phyloP scores from a whole-genome alignment of 2,888 invertebrate species.

The Selenia dentaria region DNA sequence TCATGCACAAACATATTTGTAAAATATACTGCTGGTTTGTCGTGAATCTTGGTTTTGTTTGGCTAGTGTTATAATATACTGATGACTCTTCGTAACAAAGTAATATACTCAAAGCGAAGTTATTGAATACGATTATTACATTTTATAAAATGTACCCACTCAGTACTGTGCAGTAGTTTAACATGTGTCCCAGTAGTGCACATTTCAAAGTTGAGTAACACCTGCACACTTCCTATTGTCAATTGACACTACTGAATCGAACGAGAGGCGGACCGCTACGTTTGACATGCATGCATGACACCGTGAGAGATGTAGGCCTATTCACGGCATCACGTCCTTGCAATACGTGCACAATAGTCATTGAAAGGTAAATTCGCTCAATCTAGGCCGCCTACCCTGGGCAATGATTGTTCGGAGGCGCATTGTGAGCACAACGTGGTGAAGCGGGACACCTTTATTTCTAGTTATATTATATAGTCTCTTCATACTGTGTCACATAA shows the following conservation, averaged over 20 bases:
- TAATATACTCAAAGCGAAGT: no score
- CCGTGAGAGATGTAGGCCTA: slow-evolving; percentile 51
- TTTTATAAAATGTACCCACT: no score
- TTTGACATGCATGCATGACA: slow-evolving; percentile 54
- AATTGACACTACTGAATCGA: slow-evolving; percentile 23
- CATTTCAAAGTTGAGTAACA: slow-evolving; percentile 1
- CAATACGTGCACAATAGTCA: slow-evolving; percentile 68
- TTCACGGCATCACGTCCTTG: slow-evolving; percentile 61
- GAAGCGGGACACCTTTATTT: slow-evolving; percentile 33
- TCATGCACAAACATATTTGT: no score
- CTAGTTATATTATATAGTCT: slow-evolving; percentile 20
- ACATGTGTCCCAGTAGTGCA: no score
- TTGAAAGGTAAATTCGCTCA: slow-evolving; percentile 63
- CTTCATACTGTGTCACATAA: slow-evolving; percentile 3
- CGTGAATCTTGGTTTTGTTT: no score
- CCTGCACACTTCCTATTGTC: slow-evolving; percentile 18
- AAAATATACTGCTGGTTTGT: no score
- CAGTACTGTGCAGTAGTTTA: no score
- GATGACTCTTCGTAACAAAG: no score
- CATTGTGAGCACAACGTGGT: slow-evolving; percentile 41
- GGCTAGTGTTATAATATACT: no score
- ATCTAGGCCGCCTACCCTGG: slow-evolving; percentile 49
- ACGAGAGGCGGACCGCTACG: slow-evolving; percentile 39
- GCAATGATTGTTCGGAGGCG: slow-evolving; percentile 43
- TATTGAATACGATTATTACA: no score